Conservation (phyloP, 1,140 invertebrate species). For the Brachionus rotundiformis region DNA sequence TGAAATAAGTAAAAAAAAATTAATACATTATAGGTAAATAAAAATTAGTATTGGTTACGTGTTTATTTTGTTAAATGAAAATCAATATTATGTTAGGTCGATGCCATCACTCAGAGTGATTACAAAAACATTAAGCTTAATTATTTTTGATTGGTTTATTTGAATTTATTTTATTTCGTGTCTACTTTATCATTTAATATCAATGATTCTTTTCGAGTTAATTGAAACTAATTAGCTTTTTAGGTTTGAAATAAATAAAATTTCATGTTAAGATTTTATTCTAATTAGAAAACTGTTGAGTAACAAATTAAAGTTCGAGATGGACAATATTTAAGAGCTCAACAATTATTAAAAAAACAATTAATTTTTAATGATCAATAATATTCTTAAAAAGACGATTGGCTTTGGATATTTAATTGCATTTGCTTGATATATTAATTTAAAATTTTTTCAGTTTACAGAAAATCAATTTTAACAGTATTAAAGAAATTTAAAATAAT, state of each 20-base stretch:
- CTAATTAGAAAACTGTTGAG: conserved; percentile 40
- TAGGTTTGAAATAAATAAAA: not conserved
- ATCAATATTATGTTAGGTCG: conserved; percentile 29
- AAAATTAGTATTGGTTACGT: not conserved
- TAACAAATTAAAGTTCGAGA: conserved; percentile 2
- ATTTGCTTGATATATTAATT: not conserved
- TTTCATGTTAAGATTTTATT: conserved; percentile 7
- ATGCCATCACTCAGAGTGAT: no score
- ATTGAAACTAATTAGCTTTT: conserved; percentile 31
- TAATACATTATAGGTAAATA: not conserved
- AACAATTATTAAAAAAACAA: not conserved
- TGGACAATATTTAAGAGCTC: not conserved
- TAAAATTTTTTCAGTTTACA: not conserved
- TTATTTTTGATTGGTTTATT: not conserved
- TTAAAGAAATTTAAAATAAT: no score
- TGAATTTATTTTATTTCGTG: not conserved
- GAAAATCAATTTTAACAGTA: no score
- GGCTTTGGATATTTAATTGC: not conserved
- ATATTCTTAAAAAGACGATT: not conserved
- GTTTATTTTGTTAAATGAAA: conserved; percentile 36
- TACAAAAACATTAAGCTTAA: not conserved
- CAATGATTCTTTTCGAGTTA: not conserved
- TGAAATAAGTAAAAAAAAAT: not conserved
- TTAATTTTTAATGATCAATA: not conserved
- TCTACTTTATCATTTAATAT: conserved; percentile 19